Conservation (phyloP, 2,797 vertebrate genomes). For the Salarias fasciatus region DNA sequence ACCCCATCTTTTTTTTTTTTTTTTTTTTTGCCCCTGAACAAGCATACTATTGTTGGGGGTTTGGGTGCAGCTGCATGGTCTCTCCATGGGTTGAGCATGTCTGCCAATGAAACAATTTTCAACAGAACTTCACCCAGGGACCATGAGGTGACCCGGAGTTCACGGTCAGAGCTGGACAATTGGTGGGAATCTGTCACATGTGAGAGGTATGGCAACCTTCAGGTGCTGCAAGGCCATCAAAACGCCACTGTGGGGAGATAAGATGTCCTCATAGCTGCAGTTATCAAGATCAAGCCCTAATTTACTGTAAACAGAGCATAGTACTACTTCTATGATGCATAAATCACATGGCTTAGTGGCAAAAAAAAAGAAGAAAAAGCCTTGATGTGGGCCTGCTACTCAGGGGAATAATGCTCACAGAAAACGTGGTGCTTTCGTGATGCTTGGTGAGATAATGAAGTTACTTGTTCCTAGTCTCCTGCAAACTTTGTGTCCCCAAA, state of each 20-base stretch:
- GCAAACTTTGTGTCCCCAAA: not conserved
- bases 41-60: constrained; percentile 79
- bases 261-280: constrained; percentile 39
- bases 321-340: constrained; percentile 19
- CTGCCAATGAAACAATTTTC: constrained; percentile 72
- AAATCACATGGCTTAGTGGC: constrained; percentile 34
- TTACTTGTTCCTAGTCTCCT: not conserved
- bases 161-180: constrained; percentile 57
- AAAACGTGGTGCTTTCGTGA: constrained; percentile 18
- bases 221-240: constrained; percentile 43
- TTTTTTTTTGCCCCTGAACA: constrained; percentile 73
- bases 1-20: constrained; percentile 39
- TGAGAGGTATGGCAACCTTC: constrained; percentile 50
- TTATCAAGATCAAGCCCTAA: constrained; percentile 50
- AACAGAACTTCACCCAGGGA: constrained; percentile 43
- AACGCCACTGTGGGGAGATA: constrained; percentile 39
- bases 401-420: constrained; percentile 19
- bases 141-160: constrained; percentile 58
- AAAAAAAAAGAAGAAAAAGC: constrained; percentile 21
- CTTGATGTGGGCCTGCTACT: constrained; percentile 16
- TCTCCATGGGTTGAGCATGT: constrained; percentile 64
- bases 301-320: constrained; percentile 55
- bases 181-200: constrained; percentile 58
- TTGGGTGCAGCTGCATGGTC: constrained; percentile 78
- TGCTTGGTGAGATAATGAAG: constrained; percentile 35